Evolutionary conservation across 2,888 invertebrate species (phyloP).

Genomic region (Xanthostigma xanthostigma): DNA sequence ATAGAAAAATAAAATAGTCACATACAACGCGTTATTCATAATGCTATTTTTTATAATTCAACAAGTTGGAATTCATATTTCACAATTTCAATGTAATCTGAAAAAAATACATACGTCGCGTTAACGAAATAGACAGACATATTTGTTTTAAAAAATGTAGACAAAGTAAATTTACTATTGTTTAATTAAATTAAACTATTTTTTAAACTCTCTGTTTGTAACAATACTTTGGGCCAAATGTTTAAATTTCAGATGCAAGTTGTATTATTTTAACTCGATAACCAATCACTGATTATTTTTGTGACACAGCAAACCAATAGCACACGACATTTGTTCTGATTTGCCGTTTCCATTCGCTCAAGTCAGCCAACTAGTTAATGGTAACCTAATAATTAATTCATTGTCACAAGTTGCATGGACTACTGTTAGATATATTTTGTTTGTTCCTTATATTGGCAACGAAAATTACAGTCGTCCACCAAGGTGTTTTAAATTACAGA

Average conservation of each 20-base stretch:
- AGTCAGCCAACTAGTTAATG: too few species aligned
- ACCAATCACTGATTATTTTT: not conserved
- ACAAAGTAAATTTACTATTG: not conserved
- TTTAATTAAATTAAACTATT: not conserved
- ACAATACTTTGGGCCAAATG: too few species aligned
- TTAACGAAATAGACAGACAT: conserved; percentile 61
- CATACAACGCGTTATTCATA: not conserved
- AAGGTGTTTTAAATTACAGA: too few species aligned
- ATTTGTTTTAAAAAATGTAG: conserved; percentile 23
- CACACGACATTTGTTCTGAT: not conserved
- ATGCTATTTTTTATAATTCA: not conserved
- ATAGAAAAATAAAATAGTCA: not conserved
- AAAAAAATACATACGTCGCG: conserved; percentile 40
- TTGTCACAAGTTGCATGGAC: too few species aligned
- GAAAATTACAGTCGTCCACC: too few species aligned
- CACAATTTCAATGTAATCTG: not conserved
- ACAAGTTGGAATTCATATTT: conserved; percentile 19
- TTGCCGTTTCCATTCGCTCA: not conserved
- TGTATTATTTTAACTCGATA: not conserved
- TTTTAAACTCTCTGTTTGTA: too few species aligned
- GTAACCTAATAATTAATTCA: too few species aligned
- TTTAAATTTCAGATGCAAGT: not conserved
- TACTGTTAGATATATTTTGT: too few species aligned
- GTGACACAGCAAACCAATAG: not conserved
- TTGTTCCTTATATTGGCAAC: too few species aligned